Evolutionary conservation across 2,113 vertebrate species (phyloP), one percentile per base, ranked within the genome.

Genomic region (Rhea americana): DNA sequence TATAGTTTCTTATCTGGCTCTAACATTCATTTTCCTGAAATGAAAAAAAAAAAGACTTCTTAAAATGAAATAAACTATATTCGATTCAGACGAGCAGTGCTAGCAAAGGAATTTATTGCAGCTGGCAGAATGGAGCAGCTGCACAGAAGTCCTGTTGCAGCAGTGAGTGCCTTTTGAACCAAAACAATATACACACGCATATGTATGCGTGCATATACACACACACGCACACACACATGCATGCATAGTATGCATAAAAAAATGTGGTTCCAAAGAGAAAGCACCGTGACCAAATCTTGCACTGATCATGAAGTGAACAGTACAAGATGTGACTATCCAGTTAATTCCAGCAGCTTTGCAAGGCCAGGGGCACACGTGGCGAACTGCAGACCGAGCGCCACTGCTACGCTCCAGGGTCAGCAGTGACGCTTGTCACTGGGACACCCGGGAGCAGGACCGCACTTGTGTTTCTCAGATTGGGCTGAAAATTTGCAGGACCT

Each of bases 1-100:
- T 98, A 97, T 98, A 98, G 97, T 98, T 98, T 98, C 98, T 98
- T 98, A 98, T 98, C 98, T 97, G 97, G 86, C 95, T 97, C 92
- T 97, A 98, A 98, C 98, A 98, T 98, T 98, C 98, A 98, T 98
- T 98, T 98, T 97, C 95, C 92, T 94, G 96, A 91, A 97, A 96
- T 94, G 94, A 92, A 91, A 91, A 92, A 95, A 91, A 80, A 95
- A 92, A 82, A 61, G 94, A 96, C 97, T 97, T 95, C 89, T 96
- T 97, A 96, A 97, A 97, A 98, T 97, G 97, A 97, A 98, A 97
- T 97, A 97, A 97, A 97, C 97, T 93, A 71, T 95, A 97, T 97
- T 98, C 9, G 87, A 96, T 97, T 98, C 97, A 97, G 96, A 96
- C 4, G 39, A 97, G 91, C 91, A 80, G 93, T 1, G 1, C 87